phyloP scores from a whole-genome alignment of 2,797 vertebrate species.

The Myotis findleyi region DNA sequence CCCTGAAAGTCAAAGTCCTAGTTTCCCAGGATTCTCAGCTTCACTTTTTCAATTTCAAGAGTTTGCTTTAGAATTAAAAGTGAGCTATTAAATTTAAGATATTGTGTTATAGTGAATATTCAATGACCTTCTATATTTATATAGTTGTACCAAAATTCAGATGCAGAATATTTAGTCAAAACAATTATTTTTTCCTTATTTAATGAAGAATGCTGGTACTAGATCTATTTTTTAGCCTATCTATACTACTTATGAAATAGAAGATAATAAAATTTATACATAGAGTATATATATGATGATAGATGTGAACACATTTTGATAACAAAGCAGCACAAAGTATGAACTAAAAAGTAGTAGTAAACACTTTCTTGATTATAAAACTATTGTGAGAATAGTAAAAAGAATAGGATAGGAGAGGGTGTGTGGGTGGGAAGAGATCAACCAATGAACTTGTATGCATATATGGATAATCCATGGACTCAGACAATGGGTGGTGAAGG shows the following conservation, averaged over 20 bases:
- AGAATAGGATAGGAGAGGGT: not conserved
- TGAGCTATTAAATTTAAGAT: not conserved
- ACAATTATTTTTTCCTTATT: not conserved
- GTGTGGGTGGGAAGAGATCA: no score
- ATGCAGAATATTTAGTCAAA: not conserved
- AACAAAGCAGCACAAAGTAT: not conserved
- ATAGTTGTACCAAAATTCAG: not conserved
- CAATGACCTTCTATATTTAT: not conserved
- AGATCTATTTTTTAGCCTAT: not conserved
- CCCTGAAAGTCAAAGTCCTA: not conserved
- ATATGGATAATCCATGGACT: no score
- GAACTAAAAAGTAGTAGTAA: not conserved
- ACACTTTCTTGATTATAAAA: not conserved
- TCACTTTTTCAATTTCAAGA: not conserved
- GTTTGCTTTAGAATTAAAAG: conserved; percentile 24
- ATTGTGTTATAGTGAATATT: not conserved
- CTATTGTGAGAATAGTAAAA: not conserved
- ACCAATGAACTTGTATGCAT: no score
- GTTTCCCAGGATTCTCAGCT: not conserved
- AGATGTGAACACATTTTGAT: not conserved
- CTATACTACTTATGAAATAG: not conserved
- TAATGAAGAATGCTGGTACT: not conserved
- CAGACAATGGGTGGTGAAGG: no score
- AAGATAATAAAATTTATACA: not conserved
- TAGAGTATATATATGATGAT: not conserved